These are phyloP conservation scores for Exaiptasia diaphana DNA, from an alignment of 64 coral and sea anemone species.

Conservation along the genomic window DNA sequence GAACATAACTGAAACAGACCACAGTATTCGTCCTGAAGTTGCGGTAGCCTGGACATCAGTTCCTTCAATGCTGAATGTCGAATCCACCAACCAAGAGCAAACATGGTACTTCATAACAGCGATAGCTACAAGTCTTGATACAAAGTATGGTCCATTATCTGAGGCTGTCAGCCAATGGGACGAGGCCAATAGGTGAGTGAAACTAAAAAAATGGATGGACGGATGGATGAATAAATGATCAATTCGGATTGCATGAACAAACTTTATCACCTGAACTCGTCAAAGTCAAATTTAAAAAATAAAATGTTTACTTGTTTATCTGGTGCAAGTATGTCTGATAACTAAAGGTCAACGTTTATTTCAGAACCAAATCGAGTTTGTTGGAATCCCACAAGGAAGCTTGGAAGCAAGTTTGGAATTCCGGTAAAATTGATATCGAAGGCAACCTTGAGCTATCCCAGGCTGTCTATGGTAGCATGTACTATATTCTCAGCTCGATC, in stretches of 20 bases:
- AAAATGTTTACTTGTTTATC: not conserved
- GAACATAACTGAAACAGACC: slow-evolving; percentile 45
- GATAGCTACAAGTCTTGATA: slow-evolving; percentile 56
- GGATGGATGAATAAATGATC: too few species aligned
- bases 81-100: slow-evolving; percentile 24
- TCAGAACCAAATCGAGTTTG: slow-evolving; percentile 9
- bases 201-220: not conserved
- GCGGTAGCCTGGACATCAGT: slow-evolving; percentile 41
- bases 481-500: slow-evolving; percentile 63
- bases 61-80: slow-evolving; percentile 3
- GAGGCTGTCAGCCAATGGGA: slow-evolving; percentile 61
- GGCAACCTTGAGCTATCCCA: slow-evolving; percentile 55
- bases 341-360: not conserved
- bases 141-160: slow-evolving; percentile 40
- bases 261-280: not conserved
- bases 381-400: slow-evolving; percentile 45
- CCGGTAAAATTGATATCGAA: slow-evolving; percentile 45
- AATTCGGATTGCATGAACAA: too few species aligned
- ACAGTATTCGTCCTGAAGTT: slow-evolving; percentile 23
- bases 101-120: slow-evolving; percentile 51
- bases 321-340: not conserved
- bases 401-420: slow-evolving; percentile 56
- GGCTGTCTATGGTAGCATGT: slow-evolving; percentile 52
- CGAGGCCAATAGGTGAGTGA: slow-evolving; percentile 27
- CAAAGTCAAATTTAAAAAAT: not conserved